Evolutionary conservation across 2,797 vertebrate genomes (phyloP), one percentile per base, ranked within the genome.

Genomic region (Channa striata): DNA sequence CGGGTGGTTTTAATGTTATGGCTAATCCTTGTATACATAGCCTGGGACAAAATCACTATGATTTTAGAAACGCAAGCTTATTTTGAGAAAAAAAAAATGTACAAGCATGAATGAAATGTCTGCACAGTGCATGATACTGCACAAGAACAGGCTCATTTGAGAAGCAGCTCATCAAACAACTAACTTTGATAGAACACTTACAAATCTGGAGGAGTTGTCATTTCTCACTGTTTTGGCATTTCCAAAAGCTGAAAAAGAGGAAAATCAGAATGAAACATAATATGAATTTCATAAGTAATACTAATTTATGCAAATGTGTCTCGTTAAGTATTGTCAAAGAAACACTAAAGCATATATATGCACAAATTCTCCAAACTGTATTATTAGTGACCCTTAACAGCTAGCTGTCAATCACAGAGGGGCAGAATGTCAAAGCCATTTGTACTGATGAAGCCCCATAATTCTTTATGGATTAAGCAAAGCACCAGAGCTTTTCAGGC

Each of bases 171-270:
- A 69, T 52, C 57, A 72, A 52, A 50, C 1, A 11, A 25, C 52
- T 34, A 23, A 53, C 23, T 56, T 44, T 17, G 43, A 39, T 14
- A 17, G 25, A 30, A 86, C 94, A 99, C 98, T 99, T 89, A 99
- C 98, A 86, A 99, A 99, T 96, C 98, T 95, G 77, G 98, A 99
- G 0, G 98, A 99, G 90, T 99, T 99, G 93, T 99, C 98, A 70
- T 99, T 99, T 87, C 97, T 94, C 74, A 98, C 94, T 5, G 98
- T 99, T 94, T 99, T 99, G 76, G 98, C 98, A 82, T 99, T 99
- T 92, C 98, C 98, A 92, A 99, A 99, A 72, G 98, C 98, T 99
- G 83, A 66, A 91, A 74, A 36, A 65, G 57, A 10, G 61, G 47
- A 73, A 52, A 81, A 78, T 30, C 8, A 87, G 17, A 58, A 68